Percentiles rank a stretch among this genome's conserved stretches.
Evolutionary conservation across 2,888 invertebrate genomes (phyloP).

Genomic region (Calephelis perditalis): DNA sequence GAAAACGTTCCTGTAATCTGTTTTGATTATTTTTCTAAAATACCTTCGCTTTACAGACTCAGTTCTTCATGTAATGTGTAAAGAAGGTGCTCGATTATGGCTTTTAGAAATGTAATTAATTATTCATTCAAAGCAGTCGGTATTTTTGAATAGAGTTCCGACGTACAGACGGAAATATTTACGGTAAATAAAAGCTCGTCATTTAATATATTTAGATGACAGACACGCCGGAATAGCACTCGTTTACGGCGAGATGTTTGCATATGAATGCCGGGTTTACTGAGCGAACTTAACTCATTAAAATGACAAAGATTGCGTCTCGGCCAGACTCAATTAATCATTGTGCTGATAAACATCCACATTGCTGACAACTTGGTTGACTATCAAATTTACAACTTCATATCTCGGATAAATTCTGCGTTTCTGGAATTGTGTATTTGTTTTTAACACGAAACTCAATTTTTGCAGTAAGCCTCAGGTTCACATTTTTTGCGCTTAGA

Average conservation of each 20-base stretch:
- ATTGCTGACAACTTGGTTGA: constrained; percentile 50
- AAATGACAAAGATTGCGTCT: constrained; percentile 68
- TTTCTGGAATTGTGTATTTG: background rate
- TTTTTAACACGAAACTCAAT: too few relatives aligned
- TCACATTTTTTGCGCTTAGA: too few relatives aligned
- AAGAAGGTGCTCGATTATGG: too few relatives aligned
- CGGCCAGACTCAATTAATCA: constrained; percentile 68
- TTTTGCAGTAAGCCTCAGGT: too few relatives aligned
- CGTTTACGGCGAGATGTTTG: constrained; percentile 37
- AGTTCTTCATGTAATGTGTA: too few relatives aligned
- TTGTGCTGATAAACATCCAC: constrained; percentile 66
- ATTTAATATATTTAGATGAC: constrained; percentile 25
- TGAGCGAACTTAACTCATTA: constrained; percentile 43
- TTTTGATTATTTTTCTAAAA: too few relatives aligned
- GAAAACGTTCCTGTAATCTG: too few relatives aligned
- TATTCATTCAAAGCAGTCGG: too few relatives aligned
- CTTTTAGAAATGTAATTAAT: too few relatives aligned
- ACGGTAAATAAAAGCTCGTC: constrained; percentile 9
- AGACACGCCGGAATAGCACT: constrained; percentile 25
- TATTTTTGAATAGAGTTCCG: background rate
- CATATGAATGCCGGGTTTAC: constrained; percentile 49
- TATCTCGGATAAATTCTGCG: constrained; percentile 50
- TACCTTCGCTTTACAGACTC: too few relatives aligned
- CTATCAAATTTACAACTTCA: constrained; percentile 64
- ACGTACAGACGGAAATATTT: constrained; percentile 12